Evolutionary conservation across 2,113 vertebrate genomes (phyloP), one percentile per base, ranked within the genome.

Genomic region (Rattus rattus): DNA sequence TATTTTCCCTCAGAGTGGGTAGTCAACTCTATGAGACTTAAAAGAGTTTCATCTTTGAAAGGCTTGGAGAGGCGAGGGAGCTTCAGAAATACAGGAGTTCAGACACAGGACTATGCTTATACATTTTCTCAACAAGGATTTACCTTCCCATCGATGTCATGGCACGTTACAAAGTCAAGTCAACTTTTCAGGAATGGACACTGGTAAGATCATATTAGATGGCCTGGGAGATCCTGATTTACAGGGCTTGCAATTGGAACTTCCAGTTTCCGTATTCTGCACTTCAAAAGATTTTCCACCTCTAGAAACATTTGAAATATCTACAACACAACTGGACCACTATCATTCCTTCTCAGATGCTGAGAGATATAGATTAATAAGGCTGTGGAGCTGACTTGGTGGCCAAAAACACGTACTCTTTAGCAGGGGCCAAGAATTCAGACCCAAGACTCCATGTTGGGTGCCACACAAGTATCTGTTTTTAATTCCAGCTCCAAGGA

Each of bases 201-300:
- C 2, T 8, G 28, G 43, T 95, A 30, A 69, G 7, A 84, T 73
- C 85, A 79, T 43, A 54, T 26, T 65, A 94, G 30, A 69, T 2
- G 52, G 4, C 56, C 72, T 14, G n/a, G 19, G 28, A 39, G 5
- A 86, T 2, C 24, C 39, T 33, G n/a, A 79, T 80, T 94, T 75
- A 79, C 14, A 87, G 77, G 36, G 20, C 73, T 90, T 65, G 3
- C 14, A 36, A 0, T 67, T 26, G 30, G 3, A 76, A 2, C 17
- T 67, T 89, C 39, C 12, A 4, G n/a, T 72, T 87, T 77, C 30
- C 59, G 39, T 52, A 90, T 73, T 72, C 33, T 83, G 4, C 70
- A 76, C 91, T 84, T 92, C n/a, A 92, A 83, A 91, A 93, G n/a
- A 26, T 70, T 92, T 94, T 79, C 75, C 26, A 77, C 16, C 30